Conservation (phyloP, 2,888 invertebrate species). For the Platycheirus rosarum region DNA sequence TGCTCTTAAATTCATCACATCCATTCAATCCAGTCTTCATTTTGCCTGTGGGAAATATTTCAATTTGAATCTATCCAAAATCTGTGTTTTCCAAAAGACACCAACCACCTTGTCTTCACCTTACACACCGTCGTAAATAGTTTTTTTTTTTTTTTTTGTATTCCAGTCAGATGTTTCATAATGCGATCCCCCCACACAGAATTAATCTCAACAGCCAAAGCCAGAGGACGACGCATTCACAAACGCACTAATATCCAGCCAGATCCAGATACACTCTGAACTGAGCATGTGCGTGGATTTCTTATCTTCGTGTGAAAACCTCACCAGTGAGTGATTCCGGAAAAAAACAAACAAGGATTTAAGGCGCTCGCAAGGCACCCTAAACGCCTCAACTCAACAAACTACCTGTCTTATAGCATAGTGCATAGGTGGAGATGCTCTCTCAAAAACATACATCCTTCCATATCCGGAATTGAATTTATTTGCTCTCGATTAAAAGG, state of each 20-base stretch:
- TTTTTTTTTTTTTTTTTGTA: slow-evolving; percentile 56
- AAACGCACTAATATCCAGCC: slow-evolving; percentile 43
- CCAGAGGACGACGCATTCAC: slow-evolving; percentile 9
- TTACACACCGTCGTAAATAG: slow-evolving; percentile 60
- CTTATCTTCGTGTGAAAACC: slow-evolving; percentile 72
- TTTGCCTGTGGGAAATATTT: slow-evolving; percentile 56
- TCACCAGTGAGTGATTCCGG: slow-evolving; percentile 24
- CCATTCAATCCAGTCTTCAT: neutral
- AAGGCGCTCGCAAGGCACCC: slow-evolving; percentile 50
- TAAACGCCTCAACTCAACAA: slow-evolving; percentile 56
- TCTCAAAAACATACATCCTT: slow-evolving; percentile 11
- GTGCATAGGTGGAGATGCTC: no score
- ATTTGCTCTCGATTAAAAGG: slow-evolving; percentile 48
- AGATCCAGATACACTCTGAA: slow-evolving; percentile 18
- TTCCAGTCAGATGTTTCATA: slow-evolving; percentile 50
- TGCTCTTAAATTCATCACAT: slow-evolving; percentile 27
- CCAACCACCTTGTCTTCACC: slow-evolving; percentile 60
- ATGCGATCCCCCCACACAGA: slow-evolving; percentile 55
- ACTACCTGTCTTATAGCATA: slow-evolving; percentile 55
- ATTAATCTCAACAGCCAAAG: slow-evolving; percentile 42
- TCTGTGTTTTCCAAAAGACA: slow-evolving; percentile 52
- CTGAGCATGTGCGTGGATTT: slow-evolving; percentile 67
- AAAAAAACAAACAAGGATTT: slow-evolving; percentile 31
- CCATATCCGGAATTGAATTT: slow-evolving; percentile 72
- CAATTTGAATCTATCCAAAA: slow-evolving; percentile 46